Base-by-base conservation (phyloP, 2,113 vertebrate species). In the Tragelaphus scriptus region DNA sequence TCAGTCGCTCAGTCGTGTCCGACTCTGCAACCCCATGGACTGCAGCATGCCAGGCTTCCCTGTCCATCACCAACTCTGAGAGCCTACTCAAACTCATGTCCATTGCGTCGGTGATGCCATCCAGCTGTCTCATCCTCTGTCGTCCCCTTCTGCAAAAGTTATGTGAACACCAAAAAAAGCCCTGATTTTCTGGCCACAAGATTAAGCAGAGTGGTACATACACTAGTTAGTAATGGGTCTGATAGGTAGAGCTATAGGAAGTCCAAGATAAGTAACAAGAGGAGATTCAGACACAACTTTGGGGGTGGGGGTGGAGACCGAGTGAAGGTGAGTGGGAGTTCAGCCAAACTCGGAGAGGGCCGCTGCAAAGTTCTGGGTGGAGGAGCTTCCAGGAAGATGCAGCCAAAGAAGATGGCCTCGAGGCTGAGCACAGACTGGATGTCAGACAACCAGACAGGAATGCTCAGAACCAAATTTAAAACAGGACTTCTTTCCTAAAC, bases 381-480 rank as follows among this genome's bases (percentile, higher is more conserved):
- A 58, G 44, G 7, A 17, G 14, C n/a, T 63, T 49, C 49, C 19
- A 25, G 36, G 49, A 53, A 80, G 49, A 51, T 3, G n/a, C 40
- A 59, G 77, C 11, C 28, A 51, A 68, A 71, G 58, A 40, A 53
- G 88, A 25, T 1, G 25, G 49, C 17, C 63, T 49, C 3, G 10
- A 79, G 63, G 26, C 19, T 84, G 16, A 25, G 19, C 53, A 87
- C 56, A 93, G 75, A 3, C n/a, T 65, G 88, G 51, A 44, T 25
- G 10, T 49, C 75, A 30, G 32, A 14, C 49, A 71, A 84, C 30
- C 55, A 61, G 56, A 13, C 12, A 36, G 47, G 85, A 93, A 86
- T 56, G 40, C 63, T 80, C 26, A 89, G 75, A 91, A 61, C 21
- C 63, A 63, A 71, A 90, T 87, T 94, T 79, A 86, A 81, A 89